Evolutionary conservation across 1,140 invertebrate species (phyloP).

Genomic region (Acyrthosiphon pisum): DNA sequence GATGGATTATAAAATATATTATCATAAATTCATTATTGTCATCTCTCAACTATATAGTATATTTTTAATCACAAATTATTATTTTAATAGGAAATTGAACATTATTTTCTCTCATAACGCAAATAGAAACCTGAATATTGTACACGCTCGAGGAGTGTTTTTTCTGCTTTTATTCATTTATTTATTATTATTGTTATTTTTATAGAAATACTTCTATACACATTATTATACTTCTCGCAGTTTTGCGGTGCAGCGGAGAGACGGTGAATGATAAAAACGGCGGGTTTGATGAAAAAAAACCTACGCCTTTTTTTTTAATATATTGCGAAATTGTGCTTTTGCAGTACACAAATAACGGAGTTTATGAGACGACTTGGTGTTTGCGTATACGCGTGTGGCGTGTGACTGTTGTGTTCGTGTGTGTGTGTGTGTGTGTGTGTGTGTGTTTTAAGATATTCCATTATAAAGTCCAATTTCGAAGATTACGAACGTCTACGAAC

Average conservation of each 20-base stretch:
- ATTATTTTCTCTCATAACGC: background rate
- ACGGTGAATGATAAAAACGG: constrained; percentile 15
- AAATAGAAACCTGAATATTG: background rate
- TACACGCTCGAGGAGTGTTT: background rate
- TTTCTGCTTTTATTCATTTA: background rate
- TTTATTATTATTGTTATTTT: background rate
- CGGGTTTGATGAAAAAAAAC: constrained; percentile 23
- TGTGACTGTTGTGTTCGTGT: background rate
- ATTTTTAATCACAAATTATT: background rate
- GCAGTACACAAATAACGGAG: constrained; percentile 10
- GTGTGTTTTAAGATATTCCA: constrained; percentile 27
- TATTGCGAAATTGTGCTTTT: constrained; percentile 43
- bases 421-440: background rate
- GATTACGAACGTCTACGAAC: constrained; percentile 34
- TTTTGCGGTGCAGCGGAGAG: background rate
- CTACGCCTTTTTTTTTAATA: constrained; percentile 47
- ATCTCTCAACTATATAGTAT: background rate
- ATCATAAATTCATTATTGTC: background rate
- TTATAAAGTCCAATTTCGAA: constrained; percentile 49
- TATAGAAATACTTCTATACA: background rate
- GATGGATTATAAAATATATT: background rate
- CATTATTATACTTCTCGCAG: background rate
- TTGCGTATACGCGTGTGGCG: background rate
- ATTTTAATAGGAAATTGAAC: background rate
- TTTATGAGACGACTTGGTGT: background rate